These are phyloP conservation scores for Orycteropus afer DNA, from an alignment of 2,113 vertebrate species.

Conservation along the genomic window DNA sequence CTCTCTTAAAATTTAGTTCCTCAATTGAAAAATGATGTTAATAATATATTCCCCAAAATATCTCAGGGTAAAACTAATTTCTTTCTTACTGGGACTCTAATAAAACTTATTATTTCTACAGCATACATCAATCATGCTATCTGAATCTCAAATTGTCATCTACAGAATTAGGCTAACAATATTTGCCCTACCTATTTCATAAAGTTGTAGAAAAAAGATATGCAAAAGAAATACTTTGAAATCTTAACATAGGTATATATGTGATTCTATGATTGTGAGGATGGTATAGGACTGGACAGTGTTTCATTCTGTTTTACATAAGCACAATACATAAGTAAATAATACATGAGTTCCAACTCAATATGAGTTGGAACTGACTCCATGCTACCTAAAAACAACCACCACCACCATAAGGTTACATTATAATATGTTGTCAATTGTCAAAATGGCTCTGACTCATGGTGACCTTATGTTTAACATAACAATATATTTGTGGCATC, in stretches of 20 bases:
- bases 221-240: neutral
- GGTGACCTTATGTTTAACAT: no score
- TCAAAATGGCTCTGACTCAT: no score
- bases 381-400: no score
- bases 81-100: slow-evolving; percentile 6
- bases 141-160: neutral
- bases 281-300: no score
- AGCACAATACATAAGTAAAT: no score
- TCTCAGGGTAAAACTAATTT: neutral
- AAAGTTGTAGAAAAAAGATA: neutral
- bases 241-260: neutral
- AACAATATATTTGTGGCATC: no score
- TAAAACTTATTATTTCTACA: neutral
- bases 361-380: no score
- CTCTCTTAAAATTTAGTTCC: neutral
- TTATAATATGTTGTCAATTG: no score
- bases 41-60: neutral
- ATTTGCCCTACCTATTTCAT: neutral
- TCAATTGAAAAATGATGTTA: neutral
- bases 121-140: neutral
- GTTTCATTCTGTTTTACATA: no score
- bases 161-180: neutral
- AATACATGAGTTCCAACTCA: no score
- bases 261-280: no score
- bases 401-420: neutral